Evolutionary conservation across 2,797 vertebrate genomes (phyloP).

Genomic region (Rhinophrynus dorsalis): DNA sequence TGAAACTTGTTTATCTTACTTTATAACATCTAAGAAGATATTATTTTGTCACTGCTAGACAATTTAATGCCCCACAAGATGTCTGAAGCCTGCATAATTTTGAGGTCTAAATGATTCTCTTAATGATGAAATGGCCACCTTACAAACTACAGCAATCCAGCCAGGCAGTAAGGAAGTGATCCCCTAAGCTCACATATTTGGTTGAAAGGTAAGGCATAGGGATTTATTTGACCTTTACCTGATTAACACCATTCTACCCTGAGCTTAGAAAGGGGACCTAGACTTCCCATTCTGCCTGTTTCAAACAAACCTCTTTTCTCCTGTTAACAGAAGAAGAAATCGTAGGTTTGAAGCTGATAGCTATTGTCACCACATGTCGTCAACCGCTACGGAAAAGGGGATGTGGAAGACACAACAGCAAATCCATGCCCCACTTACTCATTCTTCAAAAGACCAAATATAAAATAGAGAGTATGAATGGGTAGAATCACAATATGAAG

Average conservation of each 20-base stretch:
- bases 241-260: conserved; percentile 10
- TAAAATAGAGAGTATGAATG: neutral
- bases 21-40: no score
- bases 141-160: conserved; percentile 79
- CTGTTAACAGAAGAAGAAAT: neutral
- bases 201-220: conserved; percentile 2
- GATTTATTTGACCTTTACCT: neutral
- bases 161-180: conserved; percentile 25
- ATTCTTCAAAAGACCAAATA: neutral
- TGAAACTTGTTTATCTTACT: no score
- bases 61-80: no score
- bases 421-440: conserved; percentile 43
- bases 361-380: conserved; percentile 75
- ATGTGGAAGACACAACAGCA: conserved; percentile 77
- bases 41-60: no score
- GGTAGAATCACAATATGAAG: no score
- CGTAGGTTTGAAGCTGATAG: conserved; percentile 18
- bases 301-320: conserved; percentile 2
- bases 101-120: no score
- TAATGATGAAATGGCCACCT: conserved; percentile 69
- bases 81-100: no score
- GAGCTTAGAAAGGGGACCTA: conserved; percentile 22
- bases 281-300: neutral
- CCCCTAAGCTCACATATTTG: conserved; percentile 50
- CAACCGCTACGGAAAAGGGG: conserved; percentile 94